These are phyloP conservation scores for Gobionotothen gibberifrons DNA, from an alignment of 2,797 vertebrate species.

Conservation along the genomic window DNA sequence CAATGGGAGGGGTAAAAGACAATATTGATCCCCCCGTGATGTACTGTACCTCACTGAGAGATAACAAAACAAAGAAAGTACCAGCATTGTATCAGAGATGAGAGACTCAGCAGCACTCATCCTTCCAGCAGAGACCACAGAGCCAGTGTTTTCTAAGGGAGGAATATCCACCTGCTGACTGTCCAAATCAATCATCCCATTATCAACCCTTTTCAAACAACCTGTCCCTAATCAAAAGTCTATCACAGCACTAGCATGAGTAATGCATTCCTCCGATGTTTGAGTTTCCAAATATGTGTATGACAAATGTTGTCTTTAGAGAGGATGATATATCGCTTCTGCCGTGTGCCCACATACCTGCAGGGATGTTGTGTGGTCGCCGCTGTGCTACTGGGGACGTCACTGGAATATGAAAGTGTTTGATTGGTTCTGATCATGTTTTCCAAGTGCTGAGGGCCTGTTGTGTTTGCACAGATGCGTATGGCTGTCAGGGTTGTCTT, in stretches of 20 bases:
- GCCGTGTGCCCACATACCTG: slow-evolving; percentile 45
- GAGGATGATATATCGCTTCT: slow-evolving; percentile 32
- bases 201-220: slow-evolving; percentile 62
- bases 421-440: slow-evolving; percentile 63
- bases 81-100: slow-evolving; percentile 15
- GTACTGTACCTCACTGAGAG: slow-evolving; percentile 2
- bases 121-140: slow-evolving; percentile 35
- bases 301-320: slow-evolving; percentile 41
- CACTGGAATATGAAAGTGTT: slow-evolving; percentile 40
- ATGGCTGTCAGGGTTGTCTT: slow-evolving; percentile 68
- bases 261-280: slow-evolving; percentile 55
- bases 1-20: slow-evolving; percentile 16
- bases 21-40: slow-evolving; percentile 26
- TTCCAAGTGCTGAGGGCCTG: slow-evolving; percentile 41
- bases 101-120: slow-evolving; percentile 3
- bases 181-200: slow-evolving; percentile 63
- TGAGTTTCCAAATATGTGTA: slow-evolving; percentile 43
- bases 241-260: slow-evolving; percentile 35
- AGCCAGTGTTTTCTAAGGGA: slow-evolving; percentile 50
- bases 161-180: slow-evolving; percentile 50
- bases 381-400: slow-evolving; percentile 29
- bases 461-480: slow-evolving; percentile 76
- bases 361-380: slow-evolving; percentile 32
- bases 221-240: slow-evolving; percentile 47
- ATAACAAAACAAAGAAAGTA: slow-evolving; percentile 29